Evolutionary conservation across 2,888 invertebrate genomes (phyloP), one percentile per base, ranked within the genome.

Genomic region (Meandrusa payeni): DNA sequence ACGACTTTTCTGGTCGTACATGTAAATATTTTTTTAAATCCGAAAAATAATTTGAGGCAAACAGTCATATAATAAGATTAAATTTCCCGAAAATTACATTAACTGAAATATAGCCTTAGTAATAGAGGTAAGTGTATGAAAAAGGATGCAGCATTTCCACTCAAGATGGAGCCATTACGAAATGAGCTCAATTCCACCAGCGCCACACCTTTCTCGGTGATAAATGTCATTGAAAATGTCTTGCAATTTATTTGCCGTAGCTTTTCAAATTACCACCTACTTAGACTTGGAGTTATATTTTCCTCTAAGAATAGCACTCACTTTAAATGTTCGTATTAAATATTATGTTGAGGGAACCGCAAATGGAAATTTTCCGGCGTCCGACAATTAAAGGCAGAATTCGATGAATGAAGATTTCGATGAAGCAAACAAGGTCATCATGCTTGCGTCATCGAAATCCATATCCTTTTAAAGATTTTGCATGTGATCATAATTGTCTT

Each of bases 171-270:
- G 34, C 41, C 34, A 34, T 41, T 41, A 41, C 28, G 41, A 34
- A 41, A 41, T 41, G 41, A 41, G 41, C 33, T 41, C 41, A 34
- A 41, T 41, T 34, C 28, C 41, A 41, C 41, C 20, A 41, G 34
- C 41, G 41, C 41, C 41, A 34, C 41, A 41, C 34, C 41, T 41
- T 41, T 34, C 34, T 41, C 27, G 27, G 41, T 41, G 34, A 41
- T 41, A 41, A 41, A 41, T 41, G 33, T 41, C 41, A 41, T 41
- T 41, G 41, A 28, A 34, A 41, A 41, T 41, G 41, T 41, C 41
- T 34, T 41, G 41, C 28, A 34, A 41, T 41, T 41, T 41, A 41
- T 41, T 34, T 41, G 41, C 41, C 34, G 33, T 28, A 41, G 41
- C 41, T 41, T 41, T 41, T 28, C 28, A 41, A 41, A 41, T 41